Evolutionary conservation across 2,113 vertebrate genomes (phyloP).

Genomic region (Nerophis lumbriciformis): DNA sequence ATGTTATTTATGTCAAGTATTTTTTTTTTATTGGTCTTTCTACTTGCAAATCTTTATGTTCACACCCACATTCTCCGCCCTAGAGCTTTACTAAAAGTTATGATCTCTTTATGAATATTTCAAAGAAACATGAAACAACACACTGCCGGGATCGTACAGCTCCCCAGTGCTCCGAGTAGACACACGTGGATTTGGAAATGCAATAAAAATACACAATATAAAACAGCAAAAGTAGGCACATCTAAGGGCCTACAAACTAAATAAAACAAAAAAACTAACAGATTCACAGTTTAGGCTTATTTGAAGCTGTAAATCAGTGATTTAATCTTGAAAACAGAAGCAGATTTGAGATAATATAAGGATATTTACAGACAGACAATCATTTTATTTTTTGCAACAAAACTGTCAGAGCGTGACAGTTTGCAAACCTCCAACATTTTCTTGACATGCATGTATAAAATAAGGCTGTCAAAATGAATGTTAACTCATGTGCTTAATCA

Average conservation of each 20-base stretch:
- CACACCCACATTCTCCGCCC: neutral
- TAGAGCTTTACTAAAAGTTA: constrained; percentile 1
- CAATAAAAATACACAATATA: neutral
- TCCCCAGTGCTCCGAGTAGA: neutral
- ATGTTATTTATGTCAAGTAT: constrained; percentile 1
- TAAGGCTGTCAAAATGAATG: no score
- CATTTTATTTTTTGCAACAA: no score
- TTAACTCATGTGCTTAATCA: no score
- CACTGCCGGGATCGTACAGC: neutral
- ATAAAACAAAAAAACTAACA: neutral
- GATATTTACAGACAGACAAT: no score
- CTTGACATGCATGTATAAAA: no score
- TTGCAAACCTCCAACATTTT: no score
- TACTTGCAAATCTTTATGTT: constrained; percentile 5
- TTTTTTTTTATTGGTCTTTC: constrained; percentile 4
- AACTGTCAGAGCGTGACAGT: no score
- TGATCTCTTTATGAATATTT: constrained; percentile 7
- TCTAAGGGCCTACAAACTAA: neutral
- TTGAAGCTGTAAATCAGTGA: no score
- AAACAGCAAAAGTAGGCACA: neutral
- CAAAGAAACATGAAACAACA: neutral
- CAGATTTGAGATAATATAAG: neutral
- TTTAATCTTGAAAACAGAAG: neutral
- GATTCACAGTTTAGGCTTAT: neutral
- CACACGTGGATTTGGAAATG: neutral